phyloP scores from a whole-genome alignment of 1,140 invertebrate species.

The Diabrotica undecimpunctata region DNA sequence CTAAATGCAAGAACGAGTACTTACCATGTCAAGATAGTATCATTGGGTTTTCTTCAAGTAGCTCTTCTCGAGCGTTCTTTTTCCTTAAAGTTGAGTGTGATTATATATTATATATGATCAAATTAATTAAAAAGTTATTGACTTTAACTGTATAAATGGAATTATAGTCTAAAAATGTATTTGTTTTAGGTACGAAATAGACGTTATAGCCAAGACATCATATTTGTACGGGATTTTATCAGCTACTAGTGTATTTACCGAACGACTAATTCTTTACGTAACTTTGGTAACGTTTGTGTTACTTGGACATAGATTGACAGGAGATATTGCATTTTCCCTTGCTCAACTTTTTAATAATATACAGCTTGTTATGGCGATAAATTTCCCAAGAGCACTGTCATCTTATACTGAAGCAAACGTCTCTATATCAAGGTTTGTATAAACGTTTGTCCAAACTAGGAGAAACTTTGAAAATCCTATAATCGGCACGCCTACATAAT shows the following conservation, averaged over 20 bases:
- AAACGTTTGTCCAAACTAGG: no score
- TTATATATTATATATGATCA: no score
- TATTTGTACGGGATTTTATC: slow-evolving; percentile 69
- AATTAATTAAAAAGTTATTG: no score
- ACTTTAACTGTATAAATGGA: no score
- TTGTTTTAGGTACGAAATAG: slow-evolving; percentile 54
- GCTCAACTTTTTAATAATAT: slow-evolving; percentile 71
- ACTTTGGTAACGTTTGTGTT: slow-evolving; percentile 67
- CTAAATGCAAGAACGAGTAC: no score
- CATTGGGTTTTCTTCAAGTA: no score
- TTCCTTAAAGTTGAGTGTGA: no score
- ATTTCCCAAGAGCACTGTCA: slow-evolving; percentile 56
- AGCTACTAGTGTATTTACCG: slow-evolving; percentile 64
- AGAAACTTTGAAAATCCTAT: no score
- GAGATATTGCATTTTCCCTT: slow-evolving; percentile 70
- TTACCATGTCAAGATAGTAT: no score
- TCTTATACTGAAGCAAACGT: slow-evolving; percentile 55
- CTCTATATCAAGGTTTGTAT: slow-evolving; percentile 54
- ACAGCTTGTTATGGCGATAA: slow-evolving; percentile 70
- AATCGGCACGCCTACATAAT: no score
- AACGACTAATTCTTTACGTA: slow-evolving; percentile 69
- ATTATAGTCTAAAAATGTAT: not conserved
- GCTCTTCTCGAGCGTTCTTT: no score
- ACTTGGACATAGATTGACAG: slow-evolving; percentile 61
- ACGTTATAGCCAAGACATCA: slow-evolving; percentile 62